phyloP scores from a whole-genome alignment of 1,140 invertebrate species.

The Pseudachorutes palmiensis region DNA sequence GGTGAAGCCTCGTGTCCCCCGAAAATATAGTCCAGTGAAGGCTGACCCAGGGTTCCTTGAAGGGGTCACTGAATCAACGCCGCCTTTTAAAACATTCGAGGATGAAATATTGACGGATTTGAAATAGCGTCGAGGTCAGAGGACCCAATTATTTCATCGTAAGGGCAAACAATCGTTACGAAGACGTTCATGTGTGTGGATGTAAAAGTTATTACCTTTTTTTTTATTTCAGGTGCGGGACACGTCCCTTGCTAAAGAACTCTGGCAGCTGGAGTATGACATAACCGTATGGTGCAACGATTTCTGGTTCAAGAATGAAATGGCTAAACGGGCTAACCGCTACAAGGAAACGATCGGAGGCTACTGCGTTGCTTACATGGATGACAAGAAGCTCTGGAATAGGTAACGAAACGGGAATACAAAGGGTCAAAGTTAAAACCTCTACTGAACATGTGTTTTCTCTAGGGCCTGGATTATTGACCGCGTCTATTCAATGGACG shows the following conservation, averaged over 20 bases:
- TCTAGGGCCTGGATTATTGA: background rate
- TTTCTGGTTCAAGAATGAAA: background rate
- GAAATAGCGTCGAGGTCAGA: too few relatives aligned
- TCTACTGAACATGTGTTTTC: background rate
- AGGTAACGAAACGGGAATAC: background rate
- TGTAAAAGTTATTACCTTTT: background rate
- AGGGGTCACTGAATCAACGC: too few relatives aligned
- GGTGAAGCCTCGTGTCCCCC: too few relatives aligned
- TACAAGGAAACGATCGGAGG: background rate
- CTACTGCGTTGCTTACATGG: background rate
- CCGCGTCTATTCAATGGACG: background rate
- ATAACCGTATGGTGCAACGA: background rate
- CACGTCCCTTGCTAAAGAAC: background rate
- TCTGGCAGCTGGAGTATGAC: background rate
- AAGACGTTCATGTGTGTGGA: too few relatives aligned
- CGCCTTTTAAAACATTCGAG: too few relatives aligned
- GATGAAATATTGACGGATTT: too few relatives aligned
- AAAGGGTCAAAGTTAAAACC: background rate
- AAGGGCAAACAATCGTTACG: too few relatives aligned
- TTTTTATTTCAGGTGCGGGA: background rate
- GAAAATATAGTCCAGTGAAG: too few relatives aligned
- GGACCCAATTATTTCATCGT: too few relatives aligned
- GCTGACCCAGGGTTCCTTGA: too few relatives aligned
- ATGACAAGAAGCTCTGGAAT: background rate
- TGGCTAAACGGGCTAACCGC: background rate